These are phyloP conservation scores for Caenorhabditis drosophilae DNA, from an alignment of 2,888 invertebrate species.

Conservation along the genomic window DNA sequence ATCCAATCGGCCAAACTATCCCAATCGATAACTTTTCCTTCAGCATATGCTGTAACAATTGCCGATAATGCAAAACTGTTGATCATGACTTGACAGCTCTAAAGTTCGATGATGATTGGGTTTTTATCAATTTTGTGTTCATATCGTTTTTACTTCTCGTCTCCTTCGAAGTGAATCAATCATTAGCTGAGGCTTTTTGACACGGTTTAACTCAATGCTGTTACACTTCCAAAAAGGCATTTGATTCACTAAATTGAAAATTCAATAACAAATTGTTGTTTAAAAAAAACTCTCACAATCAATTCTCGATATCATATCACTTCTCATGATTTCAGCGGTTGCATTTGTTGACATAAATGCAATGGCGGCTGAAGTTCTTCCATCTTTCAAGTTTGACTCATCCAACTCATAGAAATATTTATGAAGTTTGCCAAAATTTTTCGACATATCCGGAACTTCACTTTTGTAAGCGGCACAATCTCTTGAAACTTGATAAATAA, in stretches of 20 bases:
- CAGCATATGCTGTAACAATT: constrained; percentile 40
- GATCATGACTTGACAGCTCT: constrained; percentile 53
- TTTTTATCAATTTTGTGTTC: not conserved
- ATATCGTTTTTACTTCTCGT: not conserved
- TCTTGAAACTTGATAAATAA: constrained; percentile 52
- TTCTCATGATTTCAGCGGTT: constrained; percentile 46
- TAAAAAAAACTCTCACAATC: constrained; percentile 32
- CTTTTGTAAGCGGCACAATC: constrained; percentile 53
- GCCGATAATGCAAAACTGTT: constrained; percentile 53
- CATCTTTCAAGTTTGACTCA: constrained; percentile 38
- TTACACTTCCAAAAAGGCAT: constrained; percentile 30
- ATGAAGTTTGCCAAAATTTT: constrained; percentile 36
- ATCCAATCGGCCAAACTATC: constrained; percentile 66
- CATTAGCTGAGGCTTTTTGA: not conserved
- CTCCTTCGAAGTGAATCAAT: not conserved
- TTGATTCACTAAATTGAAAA: constrained; percentile 18
- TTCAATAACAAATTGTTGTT: not conserved
- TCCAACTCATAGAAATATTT: constrained; percentile 49
- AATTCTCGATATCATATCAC: constrained; percentile 33
- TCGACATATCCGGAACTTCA: constrained; percentile 28
- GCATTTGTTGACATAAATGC: constrained; percentile 51
- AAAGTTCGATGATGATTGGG: constrained; percentile 2
- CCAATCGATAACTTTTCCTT: constrained; percentile 51
- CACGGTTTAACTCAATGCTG: constrained; percentile 1
- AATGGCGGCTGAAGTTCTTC: constrained; percentile 50